A percentile compares a stretch with the other conserved stretches of the same genome.
Evolutionary conservation across 2,888 invertebrate genomes (phyloP).

Genomic region (Blastobasis lacticolella): DNA sequence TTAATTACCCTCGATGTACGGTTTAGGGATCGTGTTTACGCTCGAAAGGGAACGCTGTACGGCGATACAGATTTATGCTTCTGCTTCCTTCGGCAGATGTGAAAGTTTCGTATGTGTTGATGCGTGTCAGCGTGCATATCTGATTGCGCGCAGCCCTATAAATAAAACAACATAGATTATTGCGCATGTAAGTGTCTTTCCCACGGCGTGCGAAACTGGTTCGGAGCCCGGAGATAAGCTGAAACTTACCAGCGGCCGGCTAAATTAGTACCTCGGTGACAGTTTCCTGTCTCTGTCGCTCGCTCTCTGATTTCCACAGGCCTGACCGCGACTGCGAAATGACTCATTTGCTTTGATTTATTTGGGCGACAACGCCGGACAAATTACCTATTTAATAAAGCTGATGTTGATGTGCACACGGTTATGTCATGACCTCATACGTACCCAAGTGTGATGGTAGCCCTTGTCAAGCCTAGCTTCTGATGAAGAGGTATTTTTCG

Average conservation of each 20-base stretch:
- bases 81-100: constrained; percentile 9
- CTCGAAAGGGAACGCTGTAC: neutral
- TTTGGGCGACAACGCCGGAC: neutral
- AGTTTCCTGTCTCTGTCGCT: constrained; percentile 58
- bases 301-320: constrained; percentile 33
- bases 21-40: neutral
- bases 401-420: too few species aligned
- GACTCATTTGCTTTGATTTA: constrained; percentile 10
- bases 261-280: constrained; percentile 66
- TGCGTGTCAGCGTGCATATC: constrained; percentile 2
- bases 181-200: constrained; percentile 61
- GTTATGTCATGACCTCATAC: too few species aligned
- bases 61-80: too few species aligned
- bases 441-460: too few species aligned
- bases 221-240: constrained; percentile 56
- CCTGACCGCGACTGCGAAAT: constrained; percentile 18
- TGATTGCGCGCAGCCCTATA: constrained; percentile 44
- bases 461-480: too few species aligned
- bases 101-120: constrained; percentile 16
- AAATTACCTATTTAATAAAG: too few species aligned
- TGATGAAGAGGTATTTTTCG: too few species aligned
- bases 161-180: constrained; percentile 58
- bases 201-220: constrained; percentile 70
- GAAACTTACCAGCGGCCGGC: constrained; percentile 55
- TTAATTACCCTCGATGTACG: neutral